Evolutionary conservation across 2,797 vertebrate species (phyloP).

Genomic region (Microctenopoma steveboyesi): DNA sequence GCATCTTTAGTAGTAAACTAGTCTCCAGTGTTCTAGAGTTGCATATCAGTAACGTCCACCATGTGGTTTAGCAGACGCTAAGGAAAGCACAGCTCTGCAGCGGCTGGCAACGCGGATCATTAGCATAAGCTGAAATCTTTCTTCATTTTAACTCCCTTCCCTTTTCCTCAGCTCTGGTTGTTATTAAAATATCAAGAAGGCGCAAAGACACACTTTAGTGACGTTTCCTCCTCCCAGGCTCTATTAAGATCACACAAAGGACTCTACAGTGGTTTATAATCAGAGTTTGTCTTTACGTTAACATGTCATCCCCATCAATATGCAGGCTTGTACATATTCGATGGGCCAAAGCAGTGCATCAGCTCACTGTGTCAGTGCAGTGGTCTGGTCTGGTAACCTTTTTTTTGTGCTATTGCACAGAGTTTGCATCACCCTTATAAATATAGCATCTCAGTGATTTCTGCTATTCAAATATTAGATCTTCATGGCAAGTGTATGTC

Average conservation of each 20-base stretch:
- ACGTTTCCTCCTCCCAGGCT: constrained; percentile 22
- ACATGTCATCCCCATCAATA: not conserved
- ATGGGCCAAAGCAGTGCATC: not conserved
- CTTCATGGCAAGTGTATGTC: not conserved
- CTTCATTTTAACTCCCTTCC: constrained; percentile 32
- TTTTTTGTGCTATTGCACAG: not conserved
- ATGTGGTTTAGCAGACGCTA: constrained; percentile 32
- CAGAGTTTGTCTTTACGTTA: too few species aligned
- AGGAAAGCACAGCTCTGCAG: constrained; percentile 36
- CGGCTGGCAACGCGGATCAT: constrained; percentile 51
- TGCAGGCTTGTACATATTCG: not conserved
- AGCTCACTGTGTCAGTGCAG: too few species aligned
- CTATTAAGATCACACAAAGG: not conserved
- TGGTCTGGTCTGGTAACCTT: not conserved
- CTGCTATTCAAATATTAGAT: constrained; percentile 9
- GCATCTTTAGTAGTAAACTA: constrained; percentile 21
- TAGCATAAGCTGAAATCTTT: constrained; percentile 63
- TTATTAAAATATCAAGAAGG: constrained; percentile 55
- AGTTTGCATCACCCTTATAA: constrained; percentile 24
- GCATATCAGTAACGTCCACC: constrained; percentile 20
- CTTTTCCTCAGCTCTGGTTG: constrained; percentile 24
- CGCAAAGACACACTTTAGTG: constrained; percentile 13
- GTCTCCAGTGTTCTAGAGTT: constrained; percentile 16
- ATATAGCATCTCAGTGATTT: not conserved
- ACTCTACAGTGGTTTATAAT: too few species aligned